Conservation (phyloP, 2,797 vertebrate species). For the Australoheros facetus region DNA sequence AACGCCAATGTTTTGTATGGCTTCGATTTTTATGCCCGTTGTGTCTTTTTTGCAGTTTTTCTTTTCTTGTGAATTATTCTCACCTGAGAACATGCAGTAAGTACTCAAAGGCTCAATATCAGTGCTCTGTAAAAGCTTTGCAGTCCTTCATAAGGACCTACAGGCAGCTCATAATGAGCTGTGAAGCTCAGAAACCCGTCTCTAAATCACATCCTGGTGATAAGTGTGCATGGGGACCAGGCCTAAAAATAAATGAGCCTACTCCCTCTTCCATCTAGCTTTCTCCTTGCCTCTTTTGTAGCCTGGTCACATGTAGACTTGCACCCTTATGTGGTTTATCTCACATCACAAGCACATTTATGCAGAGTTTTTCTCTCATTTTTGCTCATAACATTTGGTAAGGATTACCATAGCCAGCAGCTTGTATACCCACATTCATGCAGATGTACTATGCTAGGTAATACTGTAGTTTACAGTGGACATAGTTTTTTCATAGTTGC, state of each 20-base stretch:
- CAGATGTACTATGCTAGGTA: not conserved
- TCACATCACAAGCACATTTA: not conserved
- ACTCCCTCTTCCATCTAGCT: slow-evolving; percentile 33
- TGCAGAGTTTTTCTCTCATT: not conserved
- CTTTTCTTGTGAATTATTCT: not conserved
- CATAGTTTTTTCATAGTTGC: no score
- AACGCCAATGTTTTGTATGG: not conserved
- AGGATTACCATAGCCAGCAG: not conserved
- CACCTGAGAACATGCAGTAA: not conserved
- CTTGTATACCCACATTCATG: not conserved
- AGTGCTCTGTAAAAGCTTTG: not conserved
- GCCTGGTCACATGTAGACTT: slow-evolving; percentile 53
- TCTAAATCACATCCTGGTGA: slow-evolving; percentile 61
- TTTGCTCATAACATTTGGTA: not conserved
- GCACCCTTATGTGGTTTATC: slow-evolving; percentile 7
- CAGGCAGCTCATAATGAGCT: slow-evolving; percentile 33
- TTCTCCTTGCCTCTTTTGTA: slow-evolving; percentile 38
- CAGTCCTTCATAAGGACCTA: not conserved
- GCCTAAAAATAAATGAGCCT: slow-evolving; percentile 68
- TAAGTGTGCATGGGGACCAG: slow-evolving; percentile 38
- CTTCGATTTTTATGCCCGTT: not conserved
- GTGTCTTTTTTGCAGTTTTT: not conserved
- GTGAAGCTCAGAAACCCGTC: slow-evolving; percentile 26
- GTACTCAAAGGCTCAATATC: not conserved
- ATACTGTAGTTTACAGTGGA: no score